These are phyloP conservation scores for Dascillus cervinus DNA, from an alignment of 2,888 invertebrate species.

Conservation along the genomic window DNA sequence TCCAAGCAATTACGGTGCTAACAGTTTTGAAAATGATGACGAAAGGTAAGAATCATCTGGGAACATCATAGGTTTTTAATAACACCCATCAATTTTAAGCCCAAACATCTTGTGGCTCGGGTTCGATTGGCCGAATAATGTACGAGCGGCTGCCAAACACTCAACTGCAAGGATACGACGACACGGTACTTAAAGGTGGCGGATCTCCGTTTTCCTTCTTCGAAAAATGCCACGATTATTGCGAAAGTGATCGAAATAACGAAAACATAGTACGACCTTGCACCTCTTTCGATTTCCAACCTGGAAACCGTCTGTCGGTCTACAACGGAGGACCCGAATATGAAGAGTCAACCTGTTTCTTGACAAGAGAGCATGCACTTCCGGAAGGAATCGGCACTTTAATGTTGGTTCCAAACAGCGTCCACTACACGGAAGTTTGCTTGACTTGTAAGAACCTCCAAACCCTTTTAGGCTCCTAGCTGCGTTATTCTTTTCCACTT, in stretches of 20 bases:
- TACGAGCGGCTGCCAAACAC: constrained; percentile 85
- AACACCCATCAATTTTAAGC: constrained; percentile 45
- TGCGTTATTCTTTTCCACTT: too few species aligned
- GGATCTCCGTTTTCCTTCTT: constrained; percentile 80
- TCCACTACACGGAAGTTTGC: constrained; percentile 86
- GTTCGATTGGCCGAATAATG: constrained; percentile 72
- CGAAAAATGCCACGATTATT: constrained; percentile 79
- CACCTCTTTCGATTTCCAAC: constrained; percentile 85
- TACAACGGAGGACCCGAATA: constrained; percentile 75
- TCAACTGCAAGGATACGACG: constrained; percentile 82
- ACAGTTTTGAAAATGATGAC: constrained; percentile 76
- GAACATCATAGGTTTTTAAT: too few species aligned
- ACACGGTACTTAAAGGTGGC: constrained; percentile 78
- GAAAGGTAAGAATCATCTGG: too few species aligned
- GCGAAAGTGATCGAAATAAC: constrained; percentile 69
- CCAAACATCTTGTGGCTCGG: constrained; percentile 87
- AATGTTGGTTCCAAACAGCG: constrained; percentile 83
- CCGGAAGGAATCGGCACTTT: constrained; percentile 84
- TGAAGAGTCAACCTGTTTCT: constrained; percentile 81
- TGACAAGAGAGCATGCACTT: constrained; percentile 76
- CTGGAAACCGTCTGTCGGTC: constrained; percentile 76
- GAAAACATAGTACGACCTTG: constrained; percentile 80
- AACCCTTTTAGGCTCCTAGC: not conserved
- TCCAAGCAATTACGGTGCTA: constrained; percentile 78
- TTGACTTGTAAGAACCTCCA: constrained; percentile 62